Percentiles rank a stretch among this genome's conserved stretches.
phyloP scores from a whole-genome alignment of 2,888 invertebrate genomes.

The Cephus spinipes region DNA sequence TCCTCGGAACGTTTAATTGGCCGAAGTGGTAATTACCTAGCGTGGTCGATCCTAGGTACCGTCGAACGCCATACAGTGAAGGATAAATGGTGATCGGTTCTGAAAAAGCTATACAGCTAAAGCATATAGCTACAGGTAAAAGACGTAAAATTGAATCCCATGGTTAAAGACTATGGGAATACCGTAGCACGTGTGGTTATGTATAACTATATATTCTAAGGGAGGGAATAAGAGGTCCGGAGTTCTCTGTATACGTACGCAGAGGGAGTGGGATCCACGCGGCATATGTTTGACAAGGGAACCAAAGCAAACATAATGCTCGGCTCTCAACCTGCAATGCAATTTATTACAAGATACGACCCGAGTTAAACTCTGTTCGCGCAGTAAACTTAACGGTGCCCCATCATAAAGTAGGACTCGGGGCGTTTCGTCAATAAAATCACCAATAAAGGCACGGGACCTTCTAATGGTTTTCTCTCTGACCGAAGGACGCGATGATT shows the following conservation, averaged over 20 bases:
- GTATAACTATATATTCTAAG: not conserved
- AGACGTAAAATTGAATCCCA: not conserved
- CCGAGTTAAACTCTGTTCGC: conserved; percentile 34
- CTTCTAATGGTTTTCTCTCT: conserved; percentile 3
- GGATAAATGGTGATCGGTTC: not conserved
- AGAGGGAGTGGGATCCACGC: conserved; percentile 12
- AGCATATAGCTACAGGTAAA: not conserved
- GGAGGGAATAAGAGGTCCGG: not conserved
- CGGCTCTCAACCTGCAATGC: conserved; percentile 32
- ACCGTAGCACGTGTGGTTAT: not conserved
- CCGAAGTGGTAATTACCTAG: not conserved
- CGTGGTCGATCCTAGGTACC: not conserved
- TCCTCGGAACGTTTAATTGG: not conserved
- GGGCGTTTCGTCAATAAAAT: conserved; percentile 33
- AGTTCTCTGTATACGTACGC: not conserved
- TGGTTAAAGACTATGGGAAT: not conserved
- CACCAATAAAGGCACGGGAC: conserved; percentile 2
- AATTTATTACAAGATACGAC: conserved; percentile 46
- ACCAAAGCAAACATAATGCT: conserved; percentile 43
- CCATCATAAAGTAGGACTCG: conserved; percentile 5
- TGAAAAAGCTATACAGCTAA: not conserved
- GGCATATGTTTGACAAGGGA: conserved; percentile 46
- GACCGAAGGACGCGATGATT: not conserved
- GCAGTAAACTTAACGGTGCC: conserved; percentile 32
- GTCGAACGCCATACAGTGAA: not conserved